Percentiles rank a stretch among this genome's conserved stretches.
These are phyloP conservation scores for Phoronis australis DNA, from an alignment of 2,888 invertebrate species.

Conservation along the genomic window DNA sequence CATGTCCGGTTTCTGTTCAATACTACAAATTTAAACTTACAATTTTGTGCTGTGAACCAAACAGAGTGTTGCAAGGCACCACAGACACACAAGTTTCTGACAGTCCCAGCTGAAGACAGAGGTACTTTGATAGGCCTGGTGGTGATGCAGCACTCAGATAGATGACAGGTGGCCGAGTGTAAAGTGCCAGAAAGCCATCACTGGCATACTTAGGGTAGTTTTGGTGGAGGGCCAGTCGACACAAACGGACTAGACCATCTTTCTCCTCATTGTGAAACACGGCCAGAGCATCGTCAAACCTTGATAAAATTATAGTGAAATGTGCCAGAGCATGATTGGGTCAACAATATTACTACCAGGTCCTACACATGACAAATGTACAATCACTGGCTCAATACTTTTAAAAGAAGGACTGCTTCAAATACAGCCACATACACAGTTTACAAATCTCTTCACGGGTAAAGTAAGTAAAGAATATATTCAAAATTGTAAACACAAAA, in stretches of 20 bases:
- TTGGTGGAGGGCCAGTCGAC: conserved; percentile 71
- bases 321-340: too few species aligned
- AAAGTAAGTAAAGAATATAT: too few species aligned
- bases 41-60: conserved; percentile 65
- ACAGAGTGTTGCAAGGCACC: conserved; percentile 71
- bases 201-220: conserved; percentile 75
- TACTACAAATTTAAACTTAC: too few species aligned
- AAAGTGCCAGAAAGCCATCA: conserved; percentile 77
- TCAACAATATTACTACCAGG: too few species aligned
- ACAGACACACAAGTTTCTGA: conserved; percentile 79
- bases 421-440: too few species aligned
- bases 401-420: too few species aligned
- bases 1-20: too few species aligned
- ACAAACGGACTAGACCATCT: conserved; percentile 80
- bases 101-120: conserved; percentile 65
- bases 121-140: conserved; percentile 47
- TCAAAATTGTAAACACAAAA: too few species aligned
- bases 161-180: conserved; percentile 72
- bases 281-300: conserved; percentile 75
- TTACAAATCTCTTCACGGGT: too few species aligned
- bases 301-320: too few species aligned
- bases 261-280: conserved; percentile 83
- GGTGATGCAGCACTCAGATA: conserved; percentile 54
- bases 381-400: too few species aligned
- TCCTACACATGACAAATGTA: too few species aligned